Conservation (phyloP, 2,113 vertebrate species). For the Chionis minor region DNA sequence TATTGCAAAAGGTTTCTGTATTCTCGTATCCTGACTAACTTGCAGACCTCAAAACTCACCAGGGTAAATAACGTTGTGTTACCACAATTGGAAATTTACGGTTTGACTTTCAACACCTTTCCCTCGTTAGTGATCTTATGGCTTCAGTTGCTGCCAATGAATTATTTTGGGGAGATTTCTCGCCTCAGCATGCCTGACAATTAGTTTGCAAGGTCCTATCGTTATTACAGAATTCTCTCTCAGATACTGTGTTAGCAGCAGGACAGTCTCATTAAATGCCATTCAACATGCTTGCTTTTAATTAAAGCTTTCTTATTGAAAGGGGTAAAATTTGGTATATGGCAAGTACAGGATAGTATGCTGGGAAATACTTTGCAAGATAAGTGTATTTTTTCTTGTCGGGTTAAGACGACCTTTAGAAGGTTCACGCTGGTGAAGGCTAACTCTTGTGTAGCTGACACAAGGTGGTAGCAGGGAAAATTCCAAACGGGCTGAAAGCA, state of each 20-base stretch:
- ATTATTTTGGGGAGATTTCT: background rate
- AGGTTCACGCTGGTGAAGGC: background rate
- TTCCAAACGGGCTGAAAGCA: background rate
- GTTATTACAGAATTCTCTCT: background rate
- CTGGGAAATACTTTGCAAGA: background rate
- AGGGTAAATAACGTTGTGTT: background rate
- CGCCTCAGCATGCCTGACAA: background rate
- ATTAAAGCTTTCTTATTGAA: background rate
- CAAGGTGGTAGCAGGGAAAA: background rate
- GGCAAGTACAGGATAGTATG: background rate
- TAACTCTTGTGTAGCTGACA: background rate
- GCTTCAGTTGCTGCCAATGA: background rate
- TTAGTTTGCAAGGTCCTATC: background rate
- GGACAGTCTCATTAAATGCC: background rate
- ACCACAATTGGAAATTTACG: background rate
- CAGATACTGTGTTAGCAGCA: background rate
- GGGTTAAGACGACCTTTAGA: background rate
- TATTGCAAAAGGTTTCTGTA: background rate
- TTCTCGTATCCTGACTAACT: background rate
- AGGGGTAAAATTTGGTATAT: no score
- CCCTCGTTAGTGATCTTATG: background rate
- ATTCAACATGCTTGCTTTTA: background rate
- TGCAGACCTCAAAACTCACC: background rate
- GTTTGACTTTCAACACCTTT: background rate
- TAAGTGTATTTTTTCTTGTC: background rate